Evolutionary conservation across 2,888 invertebrate genomes (phyloP).

Genomic region (Xanthia togata): DNA sequence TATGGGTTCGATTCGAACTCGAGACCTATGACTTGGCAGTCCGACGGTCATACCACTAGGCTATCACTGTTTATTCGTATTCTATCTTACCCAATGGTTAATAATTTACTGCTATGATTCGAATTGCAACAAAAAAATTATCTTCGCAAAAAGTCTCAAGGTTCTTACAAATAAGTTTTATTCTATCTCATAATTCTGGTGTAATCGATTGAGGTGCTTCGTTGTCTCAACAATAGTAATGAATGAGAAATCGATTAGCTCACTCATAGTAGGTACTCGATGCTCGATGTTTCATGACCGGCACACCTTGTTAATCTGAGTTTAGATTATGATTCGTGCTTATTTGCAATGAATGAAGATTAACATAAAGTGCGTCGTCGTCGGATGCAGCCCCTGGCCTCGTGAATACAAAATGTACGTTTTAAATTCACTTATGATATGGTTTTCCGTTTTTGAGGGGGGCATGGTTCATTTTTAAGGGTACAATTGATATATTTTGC

Average conservation of each 20-base stretch:
- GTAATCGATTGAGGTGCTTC: not conserved
- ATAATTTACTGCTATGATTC: not conserved
- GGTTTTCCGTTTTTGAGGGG: conserved; percentile 61
- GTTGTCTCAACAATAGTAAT: conserved; percentile 2
- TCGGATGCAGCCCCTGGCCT: conserved; percentile 73
- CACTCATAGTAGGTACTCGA: conserved; percentile 10
- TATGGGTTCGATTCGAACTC: no score
- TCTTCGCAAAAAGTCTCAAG: conserved; percentile 16
- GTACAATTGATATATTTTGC: no score
- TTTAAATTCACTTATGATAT: conserved; percentile 70
- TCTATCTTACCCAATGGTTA: not conserved
- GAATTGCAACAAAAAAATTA: conserved; percentile 16
- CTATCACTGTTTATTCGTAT: no score
- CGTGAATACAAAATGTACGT: conserved; percentile 74
- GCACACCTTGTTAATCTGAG: conserved; percentile 54
- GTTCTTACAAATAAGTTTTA: not conserved
- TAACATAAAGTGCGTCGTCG: conserved; percentile 82
- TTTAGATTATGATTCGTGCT: conserved; percentile 77
- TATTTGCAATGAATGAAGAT: conserved; percentile 88
- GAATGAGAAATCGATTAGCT: conserved; percentile 20
- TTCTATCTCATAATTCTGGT: not conserved
- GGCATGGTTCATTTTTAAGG: not conserved
- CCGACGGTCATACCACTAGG: no score
- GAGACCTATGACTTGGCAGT: no score
- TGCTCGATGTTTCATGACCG: conserved; percentile 43